Evolutionary conservation across 2,113 vertebrate species (phyloP).

Genomic region (Chionodraco myersi): DNA sequence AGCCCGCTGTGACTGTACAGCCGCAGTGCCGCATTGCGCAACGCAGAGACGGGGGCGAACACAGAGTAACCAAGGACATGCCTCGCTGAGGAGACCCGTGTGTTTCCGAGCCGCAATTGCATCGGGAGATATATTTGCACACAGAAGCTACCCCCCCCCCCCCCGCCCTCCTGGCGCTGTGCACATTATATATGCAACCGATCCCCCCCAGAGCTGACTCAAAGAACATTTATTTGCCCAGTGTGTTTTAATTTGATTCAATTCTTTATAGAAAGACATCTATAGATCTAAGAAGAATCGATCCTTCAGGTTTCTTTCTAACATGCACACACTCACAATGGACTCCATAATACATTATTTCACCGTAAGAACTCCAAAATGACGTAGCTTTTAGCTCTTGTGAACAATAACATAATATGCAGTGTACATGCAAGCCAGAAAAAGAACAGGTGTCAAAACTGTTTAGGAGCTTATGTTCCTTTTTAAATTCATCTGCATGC

Average conservation of each 20-base stretch:
- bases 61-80: conserved; percentile 65
- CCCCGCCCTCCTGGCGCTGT: not conserved
- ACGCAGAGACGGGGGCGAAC: conserved; percentile 74
- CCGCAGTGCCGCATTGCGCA: conserved; percentile 83
- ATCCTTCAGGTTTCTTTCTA: not conserved
- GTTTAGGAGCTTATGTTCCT: not conserved
- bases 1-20: conserved; percentile 65
- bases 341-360: not conserved
- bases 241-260: conserved; percentile 12
- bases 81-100: conserved; percentile 57
- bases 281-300: not conserved
- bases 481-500: not conserved
- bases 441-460: conserved; percentile 10
- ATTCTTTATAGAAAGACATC: not conserved
- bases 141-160: conserved; percentile 11
- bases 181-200: conserved; percentile 26
- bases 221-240: conserved; percentile 20
- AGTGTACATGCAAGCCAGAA: not conserved
- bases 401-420: not conserved
- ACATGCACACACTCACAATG: not conserved
- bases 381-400: not conserved
- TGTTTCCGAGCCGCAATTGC: conserved; percentile 56
- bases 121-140: conserved; percentile 47
- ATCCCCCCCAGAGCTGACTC: conserved; percentile 3
- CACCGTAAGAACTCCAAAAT: not conserved